Conservation (phyloP, 1,140 invertebrate genomes). For the Dufourea novaeangliae region DNA sequence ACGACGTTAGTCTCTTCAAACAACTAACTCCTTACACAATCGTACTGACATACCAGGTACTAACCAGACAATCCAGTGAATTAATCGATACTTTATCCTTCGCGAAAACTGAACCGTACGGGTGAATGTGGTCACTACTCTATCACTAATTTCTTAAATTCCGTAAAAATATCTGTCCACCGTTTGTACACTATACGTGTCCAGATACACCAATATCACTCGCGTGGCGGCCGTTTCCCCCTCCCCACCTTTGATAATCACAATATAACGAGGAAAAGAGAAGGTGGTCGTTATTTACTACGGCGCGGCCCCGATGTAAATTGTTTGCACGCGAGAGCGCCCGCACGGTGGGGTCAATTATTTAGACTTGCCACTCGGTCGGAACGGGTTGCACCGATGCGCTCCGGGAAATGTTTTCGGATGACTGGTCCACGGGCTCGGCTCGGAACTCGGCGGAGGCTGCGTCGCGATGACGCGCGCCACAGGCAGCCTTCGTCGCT, state of each 20-base stretch:
- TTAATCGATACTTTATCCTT: no score
- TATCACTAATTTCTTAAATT: neutral
- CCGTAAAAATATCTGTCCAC: no score
- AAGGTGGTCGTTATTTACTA: constrained; percentile 55
- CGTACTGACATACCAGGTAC: no score
- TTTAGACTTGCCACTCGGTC: constrained; percentile 54
- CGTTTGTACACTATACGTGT: neutral
- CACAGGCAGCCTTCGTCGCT: neutral
- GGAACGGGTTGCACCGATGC: constrained; percentile 53
- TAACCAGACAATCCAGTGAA: no score
- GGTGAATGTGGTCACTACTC: no score
- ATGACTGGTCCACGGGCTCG: constrained; percentile 56
- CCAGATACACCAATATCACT: neutral
- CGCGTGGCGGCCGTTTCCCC: constrained; percentile 32
- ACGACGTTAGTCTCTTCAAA: no score
- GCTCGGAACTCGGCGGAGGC: constrained; percentile 19
- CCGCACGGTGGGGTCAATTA: constrained; percentile 63
- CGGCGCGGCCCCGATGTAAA: constrained; percentile 54
- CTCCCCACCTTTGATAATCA: constrained; percentile 33
- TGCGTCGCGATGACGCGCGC: constrained; percentile 37
- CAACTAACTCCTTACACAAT: no score
- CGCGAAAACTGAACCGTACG: no score
- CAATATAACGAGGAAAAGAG: constrained; percentile 22
- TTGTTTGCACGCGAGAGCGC: constrained; percentile 56
- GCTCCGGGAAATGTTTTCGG: constrained; percentile 64